These are phyloP conservation scores for Caenorhabditis plicata DNA, from an alignment of 2,888 invertebrate species.

Conservation along the genomic window DNA sequence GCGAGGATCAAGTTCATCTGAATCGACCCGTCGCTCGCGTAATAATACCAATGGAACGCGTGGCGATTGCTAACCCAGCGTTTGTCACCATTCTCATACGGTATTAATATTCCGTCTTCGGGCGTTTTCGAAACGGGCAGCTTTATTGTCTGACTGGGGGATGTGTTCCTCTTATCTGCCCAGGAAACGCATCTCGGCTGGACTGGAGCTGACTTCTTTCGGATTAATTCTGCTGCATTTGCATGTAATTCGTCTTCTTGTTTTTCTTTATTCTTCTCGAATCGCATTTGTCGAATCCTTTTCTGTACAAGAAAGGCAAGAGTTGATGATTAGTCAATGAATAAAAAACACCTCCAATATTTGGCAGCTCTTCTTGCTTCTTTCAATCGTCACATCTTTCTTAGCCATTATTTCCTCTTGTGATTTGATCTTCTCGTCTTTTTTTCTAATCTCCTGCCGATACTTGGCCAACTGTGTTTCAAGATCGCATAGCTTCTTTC, in stretches of 20 bases:
- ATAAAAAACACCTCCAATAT: too few relatives aligned
- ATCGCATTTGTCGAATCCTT: constrained; percentile 8
- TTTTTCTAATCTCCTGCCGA: constrained; percentile 9
- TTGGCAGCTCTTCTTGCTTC: neutral
- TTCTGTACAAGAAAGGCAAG: too few relatives aligned
- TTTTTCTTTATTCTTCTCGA: constrained; percentile 7
- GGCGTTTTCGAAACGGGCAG: constrained; percentile 4
- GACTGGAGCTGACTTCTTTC: neutral
- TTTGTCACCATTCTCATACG: constrained; percentile 10
- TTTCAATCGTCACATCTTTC: constrained; percentile 1
- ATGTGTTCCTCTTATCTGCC: constrained; percentile 8
- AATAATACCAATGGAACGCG: constrained; percentile 2
- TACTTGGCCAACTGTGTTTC: constrained; percentile 8
- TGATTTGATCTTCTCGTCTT: constrained; percentile 13
- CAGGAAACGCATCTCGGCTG: constrained; percentile 9
- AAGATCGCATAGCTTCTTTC: neutral
- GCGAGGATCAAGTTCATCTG: neutral
- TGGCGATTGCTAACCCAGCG: constrained; percentile 3
- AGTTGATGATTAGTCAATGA: too few relatives aligned
- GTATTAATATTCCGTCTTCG: constrained; percentile 6
- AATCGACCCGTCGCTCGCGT: constrained; percentile 5
- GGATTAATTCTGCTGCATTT: constrained; percentile 1
- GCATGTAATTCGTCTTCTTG: constrained; percentile 12
- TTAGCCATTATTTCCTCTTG: constrained; percentile 14
- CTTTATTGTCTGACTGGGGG: constrained; percentile 7